A percentile compares a stretch with the other conserved stretches of the same genome.
phyloP scores from a whole-genome alignment of 2,888 invertebrate species.

The Rhamphomyia laevipes region DNA sequence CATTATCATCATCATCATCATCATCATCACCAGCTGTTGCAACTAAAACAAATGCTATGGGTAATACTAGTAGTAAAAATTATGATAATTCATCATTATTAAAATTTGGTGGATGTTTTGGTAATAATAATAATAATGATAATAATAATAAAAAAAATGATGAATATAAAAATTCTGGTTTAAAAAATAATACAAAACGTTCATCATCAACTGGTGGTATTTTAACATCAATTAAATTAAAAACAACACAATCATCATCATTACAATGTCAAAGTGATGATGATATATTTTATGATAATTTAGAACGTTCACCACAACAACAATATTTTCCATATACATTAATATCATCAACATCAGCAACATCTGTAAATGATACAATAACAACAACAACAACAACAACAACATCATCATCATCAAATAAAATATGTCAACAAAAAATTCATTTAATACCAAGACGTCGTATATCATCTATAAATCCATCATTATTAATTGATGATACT shows the following conservation, averaged over 20 bases:
- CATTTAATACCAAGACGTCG: too few species aligned
- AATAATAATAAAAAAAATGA: too few species aligned
- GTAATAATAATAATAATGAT: constrained; percentile 8
- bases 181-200: background rate
- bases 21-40: background rate
- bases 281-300: background rate
- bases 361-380: background rate
- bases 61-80: background rate
- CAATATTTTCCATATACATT: background rate
- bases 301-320: too few species aligned
- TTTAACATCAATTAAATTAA: background rate
- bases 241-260: background rate
- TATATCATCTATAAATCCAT: too few species aligned
- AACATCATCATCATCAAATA: too few species aligned
- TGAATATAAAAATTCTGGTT: too few species aligned
- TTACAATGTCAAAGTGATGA: background rate
- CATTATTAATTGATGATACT: too few species aligned
- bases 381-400: too few species aligned
- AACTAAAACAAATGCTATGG: background rate
- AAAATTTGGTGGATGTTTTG: constrained; percentile 7
- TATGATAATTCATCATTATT: background rate
- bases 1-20: background rate
- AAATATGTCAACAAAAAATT: too few species aligned
- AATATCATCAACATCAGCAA: background rate
- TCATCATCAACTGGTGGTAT: background rate